phyloP scores from a whole-genome alignment of 2,888 invertebrate species.

The Sarcophaga variegata region DNA sequence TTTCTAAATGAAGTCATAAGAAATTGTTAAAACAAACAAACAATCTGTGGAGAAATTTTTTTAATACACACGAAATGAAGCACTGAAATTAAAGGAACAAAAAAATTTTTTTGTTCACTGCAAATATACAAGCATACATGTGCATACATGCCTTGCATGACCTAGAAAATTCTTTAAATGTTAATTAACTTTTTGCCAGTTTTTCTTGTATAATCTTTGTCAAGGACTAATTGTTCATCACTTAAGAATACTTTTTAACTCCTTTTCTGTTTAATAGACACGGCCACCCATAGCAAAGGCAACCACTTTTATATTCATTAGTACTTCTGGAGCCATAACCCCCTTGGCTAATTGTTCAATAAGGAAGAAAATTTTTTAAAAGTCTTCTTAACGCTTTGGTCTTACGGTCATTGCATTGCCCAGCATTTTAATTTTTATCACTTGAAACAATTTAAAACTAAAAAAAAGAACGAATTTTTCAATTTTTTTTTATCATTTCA shows the following conservation, averaged over 20 bases:
- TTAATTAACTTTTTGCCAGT: neutral
- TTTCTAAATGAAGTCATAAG: conserved; percentile 29
- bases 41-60: conserved; percentile 38
- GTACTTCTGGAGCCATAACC: neutral
- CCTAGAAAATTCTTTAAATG: conserved; percentile 24
- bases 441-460: conserved; percentile 41
- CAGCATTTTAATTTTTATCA: neutral
- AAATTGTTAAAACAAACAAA: neutral
- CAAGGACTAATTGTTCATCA: neutral
- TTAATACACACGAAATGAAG: neutral
- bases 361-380: conserved; percentile 49
- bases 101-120: too few species aligned
- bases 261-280: conserved; percentile 34
- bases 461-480: conserved; percentile 29
- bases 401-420: neutral
- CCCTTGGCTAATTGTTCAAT: conserved; percentile 19
- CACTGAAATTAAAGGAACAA: neutral
- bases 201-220: neutral
- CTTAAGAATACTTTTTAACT: conserved; percentile 37
- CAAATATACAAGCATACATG: conserved; percentile 1
- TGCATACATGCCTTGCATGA: conserved; percentile 3
- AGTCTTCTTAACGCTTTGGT: conserved; percentile 46
- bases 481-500: conserved; percentile 57
- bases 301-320: neutral
- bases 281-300: conserved; percentile 41